Percentiles rank a stretch among this genome's conserved stretches.
Conservation (phyloP, 2,113 vertebrate species). For the Mustela nigripes region DNA sequence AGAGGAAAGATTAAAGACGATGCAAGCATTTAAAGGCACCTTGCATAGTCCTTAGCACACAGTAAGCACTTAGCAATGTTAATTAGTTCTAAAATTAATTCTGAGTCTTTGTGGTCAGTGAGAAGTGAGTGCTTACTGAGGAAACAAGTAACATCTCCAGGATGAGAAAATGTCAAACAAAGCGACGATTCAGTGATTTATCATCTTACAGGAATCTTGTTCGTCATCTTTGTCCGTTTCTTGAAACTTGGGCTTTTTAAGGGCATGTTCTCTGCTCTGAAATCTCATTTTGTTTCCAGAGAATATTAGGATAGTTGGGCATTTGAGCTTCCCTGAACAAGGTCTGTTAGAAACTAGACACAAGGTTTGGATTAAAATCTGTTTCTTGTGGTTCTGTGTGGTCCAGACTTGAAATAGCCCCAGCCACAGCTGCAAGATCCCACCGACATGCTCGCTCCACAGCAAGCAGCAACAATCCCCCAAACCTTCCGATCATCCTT, state of each 20-base stretch:
- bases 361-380: background rate
- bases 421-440: slow-evolving; percentile 34
- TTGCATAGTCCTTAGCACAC: background rate
- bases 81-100: slow-evolving; percentile 24
- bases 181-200: background rate
- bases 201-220: background rate
- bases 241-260: background rate
- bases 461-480: slow-evolving; percentile 39
- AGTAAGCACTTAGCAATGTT: background rate
- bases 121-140: background rate
- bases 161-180: background rate
- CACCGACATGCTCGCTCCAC: background rate
- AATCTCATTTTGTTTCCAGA: background rate
- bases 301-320: background rate
- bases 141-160: background rate
- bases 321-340: slow-evolving; percentile 5
- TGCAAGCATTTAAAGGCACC: background rate
- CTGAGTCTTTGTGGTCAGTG: background rate
- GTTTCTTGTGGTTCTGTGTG: slow-evolving; percentile 37
- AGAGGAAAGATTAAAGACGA: background rate
- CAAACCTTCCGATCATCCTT: slow-evolving; percentile 28
- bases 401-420: slow-evolving; percentile 61
- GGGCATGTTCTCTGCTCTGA: background rate
- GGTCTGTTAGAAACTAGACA: background rate
- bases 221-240: background rate